Evolutionary conservation across 1,140 invertebrate genomes (phyloP), one percentile per base, ranked within the genome.

Genomic region (Musca vetustissima): DNA sequence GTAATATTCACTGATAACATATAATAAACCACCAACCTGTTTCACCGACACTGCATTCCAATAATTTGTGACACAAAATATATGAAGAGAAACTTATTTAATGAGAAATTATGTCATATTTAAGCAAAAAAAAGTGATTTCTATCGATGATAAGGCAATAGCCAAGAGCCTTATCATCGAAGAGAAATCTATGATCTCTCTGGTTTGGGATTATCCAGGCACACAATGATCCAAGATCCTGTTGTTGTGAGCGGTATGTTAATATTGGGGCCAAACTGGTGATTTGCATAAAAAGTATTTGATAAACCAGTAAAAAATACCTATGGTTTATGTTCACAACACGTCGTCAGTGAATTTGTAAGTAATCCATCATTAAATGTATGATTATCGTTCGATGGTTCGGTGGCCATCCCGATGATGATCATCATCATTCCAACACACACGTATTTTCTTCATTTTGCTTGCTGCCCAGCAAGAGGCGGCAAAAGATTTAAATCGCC

Each of bases 341-440:
- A 61, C 36, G 57, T 61, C 57, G 57, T 61, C 57, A 61, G 57
- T 21, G 36, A 61, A 61, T 43, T 43, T 61, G 57, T 61, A 61
- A 61, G 28, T 61, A 36, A 61, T 61, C 28, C 57, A 61, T 61
- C 57, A 61, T 61, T 61, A 43, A 43, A 43, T 43, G 6, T 9
- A 13, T 43, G 36, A 43, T 43, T 43, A 43, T 43, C 36, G 36
- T 43, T 43, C 6, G 6, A 2, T 43, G 36, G 36, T 8, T 28
- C 28, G 8, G 28, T 43, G 36, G 36, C 36, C 36, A 43, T 43
- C 36, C 6, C 2, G 36, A 3, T 59, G 24, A 59, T 32, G 55
- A 36, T 61, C 36, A 28, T 28, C 28, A n/a, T n/a, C n/a, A 59
- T 32, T 6, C 25, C 28, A 32, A 32, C 9, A 4, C 28, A 32